Evolutionary conservation across 2,113 vertebrate species (phyloP).

Genomic region (Grallaria varia): DNA sequence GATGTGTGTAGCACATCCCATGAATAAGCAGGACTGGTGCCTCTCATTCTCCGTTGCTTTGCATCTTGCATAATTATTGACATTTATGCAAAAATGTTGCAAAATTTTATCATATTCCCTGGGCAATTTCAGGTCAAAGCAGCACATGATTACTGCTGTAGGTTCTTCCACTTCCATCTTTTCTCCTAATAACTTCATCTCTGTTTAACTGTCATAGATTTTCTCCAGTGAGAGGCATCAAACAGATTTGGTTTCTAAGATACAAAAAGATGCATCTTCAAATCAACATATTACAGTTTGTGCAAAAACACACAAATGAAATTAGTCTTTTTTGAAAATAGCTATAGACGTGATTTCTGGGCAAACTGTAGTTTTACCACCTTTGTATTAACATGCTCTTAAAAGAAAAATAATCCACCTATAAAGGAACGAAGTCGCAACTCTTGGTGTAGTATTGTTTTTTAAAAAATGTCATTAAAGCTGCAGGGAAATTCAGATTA

Average conservation of each 20-base stretch:
- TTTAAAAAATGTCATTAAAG: neutral
- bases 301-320: neutral
- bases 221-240: neutral
- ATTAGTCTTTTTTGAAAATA: neutral
- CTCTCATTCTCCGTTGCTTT: neutral
- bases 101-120: fast-evolving
- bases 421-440: neutral
- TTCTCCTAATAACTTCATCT: neutral
- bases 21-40: neutral
- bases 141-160: neutral
- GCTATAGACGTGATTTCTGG: neutral
- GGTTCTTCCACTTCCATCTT: neutral
- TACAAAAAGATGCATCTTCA: conserved; percentile 23
- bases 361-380: neutral
- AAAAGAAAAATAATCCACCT: neutral
- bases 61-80: neutral
- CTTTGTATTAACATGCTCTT: neutral
- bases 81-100: neutral
- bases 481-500: neutral
- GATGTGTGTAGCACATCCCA: neutral
- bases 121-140: neutral
- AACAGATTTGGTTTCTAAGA: conserved; percentile 42
- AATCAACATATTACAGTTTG: neutral
- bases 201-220: neutral
- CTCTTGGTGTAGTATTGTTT: neutral